Base-by-base conservation (phyloP, 2,797 vertebrate genomes). In the Botia kubotai region DNA sequence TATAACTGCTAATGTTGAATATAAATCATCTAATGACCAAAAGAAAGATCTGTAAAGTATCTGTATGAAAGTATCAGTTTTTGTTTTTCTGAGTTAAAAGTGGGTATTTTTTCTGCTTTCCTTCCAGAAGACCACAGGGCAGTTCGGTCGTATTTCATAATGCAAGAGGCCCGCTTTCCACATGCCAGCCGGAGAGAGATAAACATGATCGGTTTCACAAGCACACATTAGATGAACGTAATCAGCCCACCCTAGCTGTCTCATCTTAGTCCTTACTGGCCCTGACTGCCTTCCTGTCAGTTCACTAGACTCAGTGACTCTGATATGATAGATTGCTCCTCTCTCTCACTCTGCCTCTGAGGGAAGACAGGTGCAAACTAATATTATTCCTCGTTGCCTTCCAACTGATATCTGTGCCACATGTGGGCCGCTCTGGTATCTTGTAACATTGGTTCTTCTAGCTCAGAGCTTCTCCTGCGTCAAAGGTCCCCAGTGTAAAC, bases 311-410 rank as follows among this genome's bases (percentile, higher is more conserved):
- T 75, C 50, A 23, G 23, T 43, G 87, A 76, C 85, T 81, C 75
- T 79, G 23, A 53, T 17, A 66, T 76, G 82, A 85, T 71, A 52
- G 81, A 84, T 79, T 72, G 77, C 80, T 33, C 63, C 26, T 23
- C 29, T 17, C 68, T 17, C 33, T 14, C 46, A 67, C 63, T 58
- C 29, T 67, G 70, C 36, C 36, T 83, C 79, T 87, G 80, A 36
- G 71, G 71, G 23, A 71, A 29, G 82, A 89, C 91, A 88, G 88
- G 88, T 91, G 81, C 53, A 82, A 81, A 88, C 85, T 79, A 82
- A 72, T 80, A 26, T 13, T 21, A 78, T 78, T 72, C 29, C 26
- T 86, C 80, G 69, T 73, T 71, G 81, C 74, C 82, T 84, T 55
- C 57, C 46, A 65, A 5, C 67, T 75, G 77, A 79, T 79, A 73